Base-by-base conservation (phyloP, 35 echinoderm and acorn worm genomes). In the Diadema setosum region DNA sequence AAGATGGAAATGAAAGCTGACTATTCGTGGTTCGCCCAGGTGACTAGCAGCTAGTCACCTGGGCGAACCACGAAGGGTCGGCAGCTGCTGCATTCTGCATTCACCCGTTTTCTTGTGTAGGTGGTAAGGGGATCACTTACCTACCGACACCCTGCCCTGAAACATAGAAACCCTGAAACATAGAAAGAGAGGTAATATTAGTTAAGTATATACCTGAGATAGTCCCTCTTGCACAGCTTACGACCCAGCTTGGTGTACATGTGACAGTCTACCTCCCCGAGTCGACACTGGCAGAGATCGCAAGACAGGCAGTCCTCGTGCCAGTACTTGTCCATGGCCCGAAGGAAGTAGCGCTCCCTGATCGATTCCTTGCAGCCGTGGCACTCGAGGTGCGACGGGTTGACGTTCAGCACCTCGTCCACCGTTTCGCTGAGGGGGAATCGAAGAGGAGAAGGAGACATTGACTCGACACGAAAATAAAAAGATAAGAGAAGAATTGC, bases 281-380 rank as follows among this genome's bases (percentile, higher is more conserved):
- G 88, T 35, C 95, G 84, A 45, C 95, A 97, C 39, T 97, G 91
- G 56, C 95, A 97, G 1, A 97, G 91, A 44, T 97, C 95, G 82
- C 95, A 97, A 32, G 91, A 76, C 5, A 97, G 44, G 74, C 95
- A 97, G 81, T 97, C 95, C 56, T 97, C 95, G 34, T 97, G 95
- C 91, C 91, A 97, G 26, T 94, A 97, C 69, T 88, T 94, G 20
- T 91, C 91, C 78, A 94, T 86, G 11, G 91, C 91, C 40, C 80
- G 80, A 39, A 94, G 70, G 43, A 94, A 94, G 57, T 97, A 97
- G 16, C 95, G 91, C 26, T 97, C 95, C 52, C 76, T 78, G 48
- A 97, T 97, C 20, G 85, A 91, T 42, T 87, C 83, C 41, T 91
- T 86, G 52, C 95, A 94, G 0, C 88, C 88, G 4, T 86, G 34